Base-by-base conservation (phyloP, 37 sponge, comb jelly and placozoan species). In the Tethya wilhelma region DNA sequence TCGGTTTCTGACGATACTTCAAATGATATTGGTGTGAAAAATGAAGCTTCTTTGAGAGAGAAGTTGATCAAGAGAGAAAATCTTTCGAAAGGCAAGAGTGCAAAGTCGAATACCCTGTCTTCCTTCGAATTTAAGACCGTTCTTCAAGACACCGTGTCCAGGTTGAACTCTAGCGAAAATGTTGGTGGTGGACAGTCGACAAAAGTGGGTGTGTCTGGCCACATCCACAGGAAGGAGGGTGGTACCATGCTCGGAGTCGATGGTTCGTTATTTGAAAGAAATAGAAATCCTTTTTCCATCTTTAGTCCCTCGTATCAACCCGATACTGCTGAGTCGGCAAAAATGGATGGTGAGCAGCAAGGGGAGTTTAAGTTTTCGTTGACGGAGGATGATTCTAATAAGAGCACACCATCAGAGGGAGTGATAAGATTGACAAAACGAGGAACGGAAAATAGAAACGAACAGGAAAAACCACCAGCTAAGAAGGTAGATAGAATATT, bases 381-480 rank as follows among this genome's bases (percentile, higher is more conserved):
- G 36, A 7, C 28, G 66, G 2, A 4, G 32, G 34, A 64, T 31
- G 32, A 33, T 64, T 64, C 66, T 29, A 64, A 64, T 29, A 64
- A 31, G 66, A 64, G 66, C 66, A 64, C 66, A 64, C 66, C 53
- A 49, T 9, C 53, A 49, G 14, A 19, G 14, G 9, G 9, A 49
- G 53, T 49, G 53, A 14, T 49, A 14, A 49, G 9, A 14, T 19
- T 49, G 53, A 49, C 9, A 19, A 9, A 19, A 49, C 53, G 9
- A 14, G 9, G 53, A 49, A 19, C 53, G 14, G 14, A 49, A 49
- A 9, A 49, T 14, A 49, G 53, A 49, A 49, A 49, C 9, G 53
- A 49, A 9, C 53, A 49, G 53, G 53, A 9, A 9, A 49, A 49
- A 49, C 53, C 53, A 19, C 14, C 9, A 19, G 53, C 53, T 14